Conservation (phyloP, 2,113 vertebrate genomes). For the Scortum barcoo region DNA sequence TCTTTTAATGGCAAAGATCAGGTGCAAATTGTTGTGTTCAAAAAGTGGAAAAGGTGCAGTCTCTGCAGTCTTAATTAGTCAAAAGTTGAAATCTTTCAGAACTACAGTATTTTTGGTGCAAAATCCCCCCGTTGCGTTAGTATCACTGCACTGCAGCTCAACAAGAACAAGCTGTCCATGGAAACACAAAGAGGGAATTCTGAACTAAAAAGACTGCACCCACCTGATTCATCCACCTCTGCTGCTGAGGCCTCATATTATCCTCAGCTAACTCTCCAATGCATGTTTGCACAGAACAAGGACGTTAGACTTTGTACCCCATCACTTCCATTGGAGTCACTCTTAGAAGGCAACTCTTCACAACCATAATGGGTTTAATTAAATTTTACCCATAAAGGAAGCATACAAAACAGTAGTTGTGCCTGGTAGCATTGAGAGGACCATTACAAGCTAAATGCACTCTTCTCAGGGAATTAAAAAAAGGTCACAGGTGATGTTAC, state of each 20-base stretch:
- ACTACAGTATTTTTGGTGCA: too few relatives aligned
- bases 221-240: too few relatives aligned
- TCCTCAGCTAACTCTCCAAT: conserved; percentile 1
- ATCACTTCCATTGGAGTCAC: neutral
- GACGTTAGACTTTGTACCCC: neutral
- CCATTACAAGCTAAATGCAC: conserved; percentile 14
- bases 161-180: too few relatives aligned
- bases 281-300: neutral
- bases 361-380: neutral
- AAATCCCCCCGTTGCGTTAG: too few relatives aligned
- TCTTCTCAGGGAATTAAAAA: neutral
- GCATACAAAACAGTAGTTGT: neutral
- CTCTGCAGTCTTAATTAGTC: too few relatives aligned
- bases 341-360: neutral
- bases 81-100: too few relatives aligned
- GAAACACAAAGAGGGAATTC: too few relatives aligned
- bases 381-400: neutral
- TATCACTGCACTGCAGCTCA: too few relatives aligned
- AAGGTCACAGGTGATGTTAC: conserved; percentile 10
- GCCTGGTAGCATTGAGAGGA: conserved; percentile 1
- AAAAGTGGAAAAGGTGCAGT: too few relatives aligned
- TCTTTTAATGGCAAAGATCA: neutral
- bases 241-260: neutral
- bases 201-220: too few relatives aligned
- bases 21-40: too few relatives aligned